Base-by-base conservation (phyloP, 2,888 invertebrate species). In the Drosophila monieri region DNA sequence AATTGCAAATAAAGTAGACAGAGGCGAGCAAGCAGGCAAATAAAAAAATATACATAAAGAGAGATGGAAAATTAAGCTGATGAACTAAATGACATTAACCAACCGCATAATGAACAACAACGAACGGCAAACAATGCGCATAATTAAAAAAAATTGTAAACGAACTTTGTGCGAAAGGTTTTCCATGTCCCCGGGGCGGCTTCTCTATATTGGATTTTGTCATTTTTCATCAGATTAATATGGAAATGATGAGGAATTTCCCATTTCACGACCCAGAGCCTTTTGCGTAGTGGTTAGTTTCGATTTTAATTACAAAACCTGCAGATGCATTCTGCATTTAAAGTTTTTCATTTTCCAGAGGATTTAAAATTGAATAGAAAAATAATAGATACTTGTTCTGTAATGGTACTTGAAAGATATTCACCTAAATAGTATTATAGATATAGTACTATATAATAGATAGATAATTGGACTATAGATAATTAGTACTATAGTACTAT, bases 141-240 rank as follows among this genome's bases (percentile, higher is more conserved):
- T 77, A 79, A 83, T 79, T 79, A 69, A 84, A 68, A 64, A 15
- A 72, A 80, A 78, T 85, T 78, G 73, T 43, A 60, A 65, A 52
- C 65, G 61, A 64, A 64, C 62, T 46, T 32, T 68, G 41, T 52
- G 23, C 46, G 41, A 27, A 57, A 32, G 35, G 54, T 58, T 32
- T 9, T 41, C 44, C 0, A 35, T 32, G 32, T 43, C 10, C 35
- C 27, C 15, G 18, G 39, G 39, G 8, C 8, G 39, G 8, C 8
- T 3, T 0, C 39, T 39, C n/a, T 10, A 37, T 15, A 8, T 6
- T n/a, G n/a, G n/a, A 35, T n/a, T 35, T 35, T 35, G 35, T n/a
- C 35, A 35, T 35, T 35, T 35, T 35, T 35, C n/a, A 32, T 32
- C 32, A 5, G n/a, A 32, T 32, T 32, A 32, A n/a, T n/a, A 32